Evolutionary conservation across 2,888 invertebrate genomes (phyloP).

Genomic region (Lepas anatifera): DNA sequence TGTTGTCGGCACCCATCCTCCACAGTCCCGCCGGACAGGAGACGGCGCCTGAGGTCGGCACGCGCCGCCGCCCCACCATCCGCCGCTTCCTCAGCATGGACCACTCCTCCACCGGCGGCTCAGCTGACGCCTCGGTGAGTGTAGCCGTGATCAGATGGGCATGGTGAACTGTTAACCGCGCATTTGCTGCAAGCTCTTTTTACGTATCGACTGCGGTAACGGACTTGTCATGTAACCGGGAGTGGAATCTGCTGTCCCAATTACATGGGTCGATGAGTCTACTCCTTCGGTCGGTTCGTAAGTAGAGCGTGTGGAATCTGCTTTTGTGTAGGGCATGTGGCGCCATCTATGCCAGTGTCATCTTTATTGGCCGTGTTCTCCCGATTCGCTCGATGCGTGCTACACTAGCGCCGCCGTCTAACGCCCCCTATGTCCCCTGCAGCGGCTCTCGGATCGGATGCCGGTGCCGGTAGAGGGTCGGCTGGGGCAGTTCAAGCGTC

Average conservation of each 20-base stretch:
- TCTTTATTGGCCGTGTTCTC: too few relatives aligned
- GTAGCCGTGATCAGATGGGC: not conserved
- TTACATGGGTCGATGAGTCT: too few relatives aligned
- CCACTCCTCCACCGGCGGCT: not conserved
- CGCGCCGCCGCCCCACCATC: not conserved
- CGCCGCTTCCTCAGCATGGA: slow-evolving; percentile 5
- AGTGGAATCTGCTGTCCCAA: too few relatives aligned
- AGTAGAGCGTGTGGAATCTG: too few relatives aligned
- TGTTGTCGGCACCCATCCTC: slow-evolving; percentile 8
- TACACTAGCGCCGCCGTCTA: too few relatives aligned
- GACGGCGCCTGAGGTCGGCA: not conserved
- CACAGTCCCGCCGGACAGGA: not conserved
- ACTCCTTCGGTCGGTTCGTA: too few relatives aligned
- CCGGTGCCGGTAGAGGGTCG: not conserved
- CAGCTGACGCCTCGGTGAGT: not conserved
- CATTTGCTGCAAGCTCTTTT: not conserved
- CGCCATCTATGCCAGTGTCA: too few relatives aligned
- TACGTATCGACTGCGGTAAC: not conserved
- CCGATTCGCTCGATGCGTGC: too few relatives aligned
- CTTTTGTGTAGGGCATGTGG: too few relatives aligned
- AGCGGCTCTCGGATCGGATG: not conserved
- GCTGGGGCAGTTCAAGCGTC: slow-evolving; percentile 8
- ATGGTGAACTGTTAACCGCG: not conserved
- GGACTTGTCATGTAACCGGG: not conserved
- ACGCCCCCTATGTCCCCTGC: too few relatives aligned